Percentiles rank a stretch among this genome's conserved stretches.
phyloP scores from a whole-genome alignment of 37 sponge, comb jelly and placozoan species.

The Spongilla lacustris region DNA sequence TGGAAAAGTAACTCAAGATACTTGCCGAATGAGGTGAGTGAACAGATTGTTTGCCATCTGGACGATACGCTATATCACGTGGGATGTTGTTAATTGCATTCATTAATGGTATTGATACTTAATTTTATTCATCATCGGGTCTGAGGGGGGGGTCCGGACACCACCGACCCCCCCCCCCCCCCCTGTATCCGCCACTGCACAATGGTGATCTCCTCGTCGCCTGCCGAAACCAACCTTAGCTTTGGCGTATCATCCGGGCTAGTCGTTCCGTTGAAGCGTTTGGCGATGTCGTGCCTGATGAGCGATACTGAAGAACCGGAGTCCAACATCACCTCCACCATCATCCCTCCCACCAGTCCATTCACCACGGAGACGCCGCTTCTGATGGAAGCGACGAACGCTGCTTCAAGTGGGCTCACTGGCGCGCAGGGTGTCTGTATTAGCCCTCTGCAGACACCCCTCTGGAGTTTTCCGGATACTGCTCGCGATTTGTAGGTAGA shows the following conservation, averaged over 20 bases:
- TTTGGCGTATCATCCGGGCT: not conserved
- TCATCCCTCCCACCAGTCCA: conserved; percentile 18
- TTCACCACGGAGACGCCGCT: not conserved
- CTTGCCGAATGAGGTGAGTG: too few species aligned
- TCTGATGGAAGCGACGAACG: not conserved
- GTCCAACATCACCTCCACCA: conserved; percentile 48
- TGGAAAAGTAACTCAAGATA: too few species aligned
- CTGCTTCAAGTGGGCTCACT: conserved; percentile 23
- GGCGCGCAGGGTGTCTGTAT: conserved; percentile 15
- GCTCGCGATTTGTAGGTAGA: not conserved
- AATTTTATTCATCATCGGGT: too few species aligned
- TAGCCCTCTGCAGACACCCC: conserved; percentile 40
- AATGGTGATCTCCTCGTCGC: conserved; percentile 7
- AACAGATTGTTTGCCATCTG: too few species aligned
- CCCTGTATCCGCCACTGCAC: too few species aligned
- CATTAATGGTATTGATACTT: too few species aligned
- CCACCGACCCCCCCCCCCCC: too few species aligned
- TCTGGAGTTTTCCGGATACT: conserved; percentile 44
- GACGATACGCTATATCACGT: too few species aligned
- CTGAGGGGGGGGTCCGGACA: too few species aligned
- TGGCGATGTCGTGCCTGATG: not conserved
- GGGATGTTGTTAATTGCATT: too few species aligned
- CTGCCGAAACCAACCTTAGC: conserved; percentile 5
- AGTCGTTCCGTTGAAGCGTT: not conserved
- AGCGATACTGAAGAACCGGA: conserved; percentile 48